Evolutionary conservation across 2,797 vertebrate genomes (phyloP), one percentile per base, ranked within the genome.

Genomic region (Myotis planiceps): DNA sequence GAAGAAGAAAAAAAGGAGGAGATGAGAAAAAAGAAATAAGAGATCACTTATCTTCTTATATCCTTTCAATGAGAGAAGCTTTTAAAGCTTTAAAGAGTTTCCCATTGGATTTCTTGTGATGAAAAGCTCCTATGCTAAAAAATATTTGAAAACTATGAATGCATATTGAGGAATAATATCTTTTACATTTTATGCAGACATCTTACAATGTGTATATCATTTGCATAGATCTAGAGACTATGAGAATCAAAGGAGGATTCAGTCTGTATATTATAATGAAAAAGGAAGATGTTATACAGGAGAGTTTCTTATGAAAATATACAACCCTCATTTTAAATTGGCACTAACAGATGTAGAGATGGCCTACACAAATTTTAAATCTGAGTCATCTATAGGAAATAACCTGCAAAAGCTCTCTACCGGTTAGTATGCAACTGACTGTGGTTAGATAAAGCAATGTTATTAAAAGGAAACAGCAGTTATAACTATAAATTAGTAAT

Each of bases 171-270:
- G 14, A 88, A 34, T 78, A 53, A 47, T 69, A 80, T 65, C 29
- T 85, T 94, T 96, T 94, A 88, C 15, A 58, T 93, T 94, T 92
- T 74, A 85, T 37, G 2, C 18, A 85, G 29, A 84, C 16, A 69
- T 55, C 23, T 80, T 84, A 88, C 84, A 82, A 85, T 10, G 58
- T 90, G 8, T 72, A 32, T 27, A 78, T 90, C 42, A 58, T 94
- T 84, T 94, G 23, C 85, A 76, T 39, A 23, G n/a, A 78, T 90
- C 7, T 96, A 65, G 13, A 90, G 60, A 87, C 21, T 18, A 39
- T 51, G 51, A 10, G 18, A 37, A 53, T 76, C 51, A 84, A 88
- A 80, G 49, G 12, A 83, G 25, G 76, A 85, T 63, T 81, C 27
- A 72, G 55, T 76, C 34, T 55, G 47, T 2, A 92, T 68, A 15